Evolutionary conservation across 2,113 vertebrate genomes (phyloP).

Genomic region (Syrrhaptes paradoxus): DNA sequence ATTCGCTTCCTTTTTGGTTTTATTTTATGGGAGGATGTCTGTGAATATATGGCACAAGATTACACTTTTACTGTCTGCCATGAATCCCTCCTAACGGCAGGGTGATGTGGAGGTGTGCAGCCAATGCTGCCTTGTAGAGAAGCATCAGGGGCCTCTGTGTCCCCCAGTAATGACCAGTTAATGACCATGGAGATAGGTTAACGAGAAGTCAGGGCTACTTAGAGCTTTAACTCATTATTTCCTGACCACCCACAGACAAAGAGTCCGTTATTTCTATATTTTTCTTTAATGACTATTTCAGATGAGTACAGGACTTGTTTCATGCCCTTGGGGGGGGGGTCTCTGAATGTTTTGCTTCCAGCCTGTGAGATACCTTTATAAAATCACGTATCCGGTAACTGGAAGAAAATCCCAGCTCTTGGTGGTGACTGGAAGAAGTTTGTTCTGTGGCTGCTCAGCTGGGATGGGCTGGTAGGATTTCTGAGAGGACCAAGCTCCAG

Average conservation of each 20-base stretch:
- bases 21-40: background rate
- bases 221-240: slow-evolving; percentile 7
- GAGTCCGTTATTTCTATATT: background rate
- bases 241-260: background rate
- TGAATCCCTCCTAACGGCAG: background rate
- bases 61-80: background rate
- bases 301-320: background rate
- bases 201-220: background rate
- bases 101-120: background rate
- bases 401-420: background rate
- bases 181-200: slow-evolving; percentile 18
- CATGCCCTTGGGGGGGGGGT: accelerated
- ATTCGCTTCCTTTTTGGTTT: background rate
- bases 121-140: background rate
- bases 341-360: background rate
- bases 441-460: background rate
- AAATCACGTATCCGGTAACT: background rate
- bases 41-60: background rate
- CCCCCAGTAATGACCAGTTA: background rate
- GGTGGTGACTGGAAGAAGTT: background rate
- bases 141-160: background rate
- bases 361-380: background rate
- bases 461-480: background rate
- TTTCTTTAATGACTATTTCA: slow-evolving; percentile 22
- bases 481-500: background rate